Evolutionary conservation across 2,888 invertebrate genomes (phyloP), one percentile per base, ranked within the genome.

Genomic region (Thereva nobilitata): DNA sequence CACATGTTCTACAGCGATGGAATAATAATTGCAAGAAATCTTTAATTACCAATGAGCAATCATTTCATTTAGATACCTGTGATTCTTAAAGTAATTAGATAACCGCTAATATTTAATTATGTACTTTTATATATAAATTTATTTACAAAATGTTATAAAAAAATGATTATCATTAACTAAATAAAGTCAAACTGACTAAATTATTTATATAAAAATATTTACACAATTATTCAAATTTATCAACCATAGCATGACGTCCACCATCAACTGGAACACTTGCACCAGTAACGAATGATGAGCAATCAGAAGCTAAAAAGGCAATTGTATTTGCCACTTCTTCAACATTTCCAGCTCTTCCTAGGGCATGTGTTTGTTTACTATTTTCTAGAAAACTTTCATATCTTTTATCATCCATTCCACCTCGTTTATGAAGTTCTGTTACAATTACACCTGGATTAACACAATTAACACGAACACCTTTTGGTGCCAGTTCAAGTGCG

Each of bases 171-270:
- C 23, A 23, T 23, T 23, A 23, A 23, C 23, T 23, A 23, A 53
- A 53, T n/a, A n/a, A 37, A 53, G 10, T 6, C 7, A 53, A 8
- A 23, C 23, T 23, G 7, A 34, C 7, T 1, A 50, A 9, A 50
- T 34, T 23, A 2, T 1, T 9, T 53, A 7, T 4, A 9, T 8
- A 53, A 10, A 6, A 23, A 2, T 23, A 23, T 23, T 23, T 23
- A 23, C 23, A 23, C 23, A 71, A 23, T 3, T n/a, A 3, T 35
- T 86, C 87, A 94, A 75, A 95, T 87, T 7, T 96, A 95, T 75
- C 96, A 96, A 90, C 80, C 90, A 95, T 92, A 5, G 91, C 92
- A 80, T 95, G 93, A 55, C 96, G 85, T 0, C 98, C 98, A 34
- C 98, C 98, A 80, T 98, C 98, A 0, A 97, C 92, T 0, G 95